Evolutionary conservation across 2,113 vertebrate genomes (phyloP), one percentile per base, ranked within the genome.

Genomic region (Etheostoma spectabile): DNA sequence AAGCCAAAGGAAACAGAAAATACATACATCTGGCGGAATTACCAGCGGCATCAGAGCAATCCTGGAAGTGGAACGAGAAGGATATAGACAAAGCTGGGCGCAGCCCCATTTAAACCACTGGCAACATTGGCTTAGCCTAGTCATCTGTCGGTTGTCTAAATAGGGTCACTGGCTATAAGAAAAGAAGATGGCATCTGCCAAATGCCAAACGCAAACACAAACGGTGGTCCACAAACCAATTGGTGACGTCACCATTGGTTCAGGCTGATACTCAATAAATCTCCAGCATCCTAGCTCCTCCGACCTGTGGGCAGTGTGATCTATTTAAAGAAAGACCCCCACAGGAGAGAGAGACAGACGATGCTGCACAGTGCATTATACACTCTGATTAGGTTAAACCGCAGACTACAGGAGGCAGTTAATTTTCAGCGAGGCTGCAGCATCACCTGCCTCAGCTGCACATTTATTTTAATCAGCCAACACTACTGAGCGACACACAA

Each of bases 401-500:
- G 22, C 71, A 19, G 73, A 82, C 88, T 78, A 82, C 80, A 62
- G 88, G 86, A 87, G 92, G 89, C 62, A 42, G 81, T 90, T 92
- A 49, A 89, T 90, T 91, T 89, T 82, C 65, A 63, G 72, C 76
- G 30, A 70, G 72, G 73, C 82, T 53, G 8, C 82, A 67, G 74
- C 80, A 60, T 86, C 45, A 77, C 82, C 84, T 52, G 60, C 82
- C 79, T 83, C 74, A 14, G 77, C 83, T 84, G 66, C 83, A 90
- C 72, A 82, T 90, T 81, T 83, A 87, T 92, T 91, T 83, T 88
- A 94, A 91, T 93, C 82, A 87, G 89, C 79, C 79, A 22, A 68
- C 73, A 68, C 77, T 45, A 8, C 84, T 33, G 79, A 88, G 82
- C 53, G 22, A 86, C 92, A 87, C 92, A 82, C 63, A 84, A 3